Evolutionary conservation across 92 coral and sea anemone genomes (phyloP), one percentile per base, ranked within the genome.

Genomic region (Paragorgia papillata): DNA sequence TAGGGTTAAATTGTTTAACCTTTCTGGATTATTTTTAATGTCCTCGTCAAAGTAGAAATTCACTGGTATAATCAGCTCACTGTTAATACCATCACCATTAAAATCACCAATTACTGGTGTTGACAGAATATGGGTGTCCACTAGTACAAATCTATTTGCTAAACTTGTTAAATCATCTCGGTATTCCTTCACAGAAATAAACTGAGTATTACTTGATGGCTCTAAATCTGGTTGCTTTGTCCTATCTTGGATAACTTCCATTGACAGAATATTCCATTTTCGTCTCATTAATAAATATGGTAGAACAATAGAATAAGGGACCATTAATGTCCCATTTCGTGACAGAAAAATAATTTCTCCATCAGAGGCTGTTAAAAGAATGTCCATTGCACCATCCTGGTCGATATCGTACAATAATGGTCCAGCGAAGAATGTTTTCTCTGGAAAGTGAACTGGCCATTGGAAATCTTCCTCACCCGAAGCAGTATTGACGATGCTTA

Each of bases 71-170:
- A 91, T 79, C 34, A 94, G 90, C 37, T 91, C 97, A 41, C 90
- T 84, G 48, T 86, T 92, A 19, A 83, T 71, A 3, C 95, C 97
- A 87, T 83, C 91, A 17, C 73, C 84, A 76, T 85, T 87, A 82
- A 94, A 94, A 71, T 94, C 98, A 57, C 89, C 78, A 63, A 94
- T 91, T 32, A 88, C 68, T 1, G 98, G 98, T 15, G 98, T 94
- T 15, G 98, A 91, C 43, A 94, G 71, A 59, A 94, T 69, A 80
- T 94, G 98, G 13, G 89, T 89, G 70, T 94, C 98, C 37, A 94
- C 87, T 58, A 66, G 83, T 57, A 94, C 90, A 77, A 76, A 71
- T 10, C 19, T 18, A 6, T n/a, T 35, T 0, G 59, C 57, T n/a
- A 71, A 56, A 29, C 15, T 31, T 57, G 7, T 7, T 30, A 48